Base-by-base conservation (phyloP, 2,797 vertebrate species). In the Spondyliosoma cantharus region DNA sequence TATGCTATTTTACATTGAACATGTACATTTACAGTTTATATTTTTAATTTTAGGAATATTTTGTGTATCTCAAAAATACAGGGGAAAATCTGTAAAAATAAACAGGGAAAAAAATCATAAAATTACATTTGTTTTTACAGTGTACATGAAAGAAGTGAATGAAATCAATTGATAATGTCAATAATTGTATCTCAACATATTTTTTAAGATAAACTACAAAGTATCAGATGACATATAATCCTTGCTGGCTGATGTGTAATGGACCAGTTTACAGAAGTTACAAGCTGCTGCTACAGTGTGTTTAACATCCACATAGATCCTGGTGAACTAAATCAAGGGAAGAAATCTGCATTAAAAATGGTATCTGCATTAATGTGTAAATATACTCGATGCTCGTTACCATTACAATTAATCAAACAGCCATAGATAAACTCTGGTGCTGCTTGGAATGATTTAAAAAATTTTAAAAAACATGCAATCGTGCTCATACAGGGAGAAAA, bases 311-410 rank as follows among this genome's bases (percentile, higher is more conserved):
- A 64, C 54, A 73, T 24, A 76, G 45, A 70, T 67, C 45, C 29
- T 49, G 27, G 59, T 58, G 16, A 78, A 82, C 70, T 48, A 61
- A 78, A 83, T 71, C 46, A 60, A 68, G 20, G 6, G 8, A 12
- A 43, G 3, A 27, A 17, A 80, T 86, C 79, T 71, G 81, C 67
- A 82, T 81, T 54, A 59, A 78, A 79, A 78, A 59, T 58, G 19
- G 22, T 71, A 72, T 86, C 83, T 79, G 66, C 25, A 80, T 81
- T 72, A 58, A 63, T 86, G 52, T 79, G 58, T 71, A 67, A 82
- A 76, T 62, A 67, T 29, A 43, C 45, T 69, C 37, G 24, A 15
- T 37, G 52, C 66, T 80, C 27, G 80, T 80, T 65, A 62, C 25
- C 59, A 66, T 71, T 59, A 76, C 68, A 83, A 53, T 32, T 25